Evolutionary conservation across 2,113 vertebrate genomes (phyloP), one percentile per base, ranked within the genome.

Genomic region (Osmerus eperlanus): DNA sequence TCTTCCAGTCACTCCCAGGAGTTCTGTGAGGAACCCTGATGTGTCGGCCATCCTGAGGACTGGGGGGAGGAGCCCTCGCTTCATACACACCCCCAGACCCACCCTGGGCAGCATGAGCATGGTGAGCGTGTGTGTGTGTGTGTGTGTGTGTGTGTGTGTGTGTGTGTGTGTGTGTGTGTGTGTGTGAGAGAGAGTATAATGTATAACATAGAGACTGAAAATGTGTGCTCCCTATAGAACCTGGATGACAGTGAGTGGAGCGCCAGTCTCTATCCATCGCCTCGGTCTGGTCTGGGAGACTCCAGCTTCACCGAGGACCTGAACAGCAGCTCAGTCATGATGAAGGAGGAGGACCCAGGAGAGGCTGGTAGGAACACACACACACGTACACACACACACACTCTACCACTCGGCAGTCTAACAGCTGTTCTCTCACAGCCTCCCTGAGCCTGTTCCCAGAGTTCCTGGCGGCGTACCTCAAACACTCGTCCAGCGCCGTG

Each of bases 261-360:
- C 7, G 81, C 88, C 84, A 86, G 91, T 13, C 84, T 94, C 54
- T 89, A 84, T 82, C 65, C 79, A 0, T 95, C 94, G 0, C 93
- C 95, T 23, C 79, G 90, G 12, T 87, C 90, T 3, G 92, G 89
- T 12, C 13, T 92, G 70, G 73, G 88, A n/a, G 95, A 97, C 47
- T 63, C 74, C 58, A 94, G 61, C 76, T 83, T 93, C 59, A 91
- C 92, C 2, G 95, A 98, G 5, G 96, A 97, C 28, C n/a, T 92
- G 65, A 95, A 93, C 72, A 87, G 94, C 58, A 97, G 94, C 16
- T 93, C 94, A 3, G 93, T 96, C 0, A 90, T 99, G 73, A 74
- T 99, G 52, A 93, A 91, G 79, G 97, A 98, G 73, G 97, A 99
- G 23, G 97, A 99, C 84, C 97, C 96, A 1, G 96, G 97, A 71